A percentile compares a stretch with the other conserved stretches of the same genome.
Conservation (phyloP, 2,797 vertebrate species). For the Argya squamiceps region DNA sequence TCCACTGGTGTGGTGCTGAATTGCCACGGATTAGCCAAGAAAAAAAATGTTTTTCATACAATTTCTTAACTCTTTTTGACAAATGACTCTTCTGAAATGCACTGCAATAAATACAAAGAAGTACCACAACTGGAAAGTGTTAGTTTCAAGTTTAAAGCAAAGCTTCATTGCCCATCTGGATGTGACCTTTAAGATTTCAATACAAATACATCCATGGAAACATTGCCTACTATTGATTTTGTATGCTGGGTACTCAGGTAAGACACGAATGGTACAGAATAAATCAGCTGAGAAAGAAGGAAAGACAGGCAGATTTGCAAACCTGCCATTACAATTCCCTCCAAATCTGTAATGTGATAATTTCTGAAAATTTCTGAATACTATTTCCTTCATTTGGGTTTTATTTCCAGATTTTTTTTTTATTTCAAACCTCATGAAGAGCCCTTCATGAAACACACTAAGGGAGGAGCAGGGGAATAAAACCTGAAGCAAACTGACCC, state of each 20-base stretch:
- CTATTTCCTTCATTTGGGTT: background rate
- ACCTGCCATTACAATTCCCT: background rate
- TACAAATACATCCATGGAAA: background rate
- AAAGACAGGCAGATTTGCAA: background rate
- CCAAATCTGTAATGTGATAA: background rate
- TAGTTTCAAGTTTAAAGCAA: background rate
- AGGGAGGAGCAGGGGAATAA: background rate
- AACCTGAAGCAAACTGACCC: background rate
- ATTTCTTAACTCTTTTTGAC: background rate
- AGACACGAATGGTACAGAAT: background rate
- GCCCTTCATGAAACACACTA: background rate
- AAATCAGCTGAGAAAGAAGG: background rate
- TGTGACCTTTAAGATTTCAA: constrained; percentile 7
- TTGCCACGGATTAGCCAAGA: background rate
- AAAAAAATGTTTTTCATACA: background rate
- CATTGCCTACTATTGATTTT: background rate
- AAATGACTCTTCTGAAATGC: background rate
- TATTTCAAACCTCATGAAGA: background rate
- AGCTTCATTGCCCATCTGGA: background rate
- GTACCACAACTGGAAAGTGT: background rate
- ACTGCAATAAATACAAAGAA: background rate
- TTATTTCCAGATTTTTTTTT: background rate
- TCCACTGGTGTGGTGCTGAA: background rate
- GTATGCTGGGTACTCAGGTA: background rate
- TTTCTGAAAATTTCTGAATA: background rate